These are phyloP conservation scores for Andrena minutula DNA, from an alignment of 2,888 invertebrate species.

Conservation along the genomic window DNA sequence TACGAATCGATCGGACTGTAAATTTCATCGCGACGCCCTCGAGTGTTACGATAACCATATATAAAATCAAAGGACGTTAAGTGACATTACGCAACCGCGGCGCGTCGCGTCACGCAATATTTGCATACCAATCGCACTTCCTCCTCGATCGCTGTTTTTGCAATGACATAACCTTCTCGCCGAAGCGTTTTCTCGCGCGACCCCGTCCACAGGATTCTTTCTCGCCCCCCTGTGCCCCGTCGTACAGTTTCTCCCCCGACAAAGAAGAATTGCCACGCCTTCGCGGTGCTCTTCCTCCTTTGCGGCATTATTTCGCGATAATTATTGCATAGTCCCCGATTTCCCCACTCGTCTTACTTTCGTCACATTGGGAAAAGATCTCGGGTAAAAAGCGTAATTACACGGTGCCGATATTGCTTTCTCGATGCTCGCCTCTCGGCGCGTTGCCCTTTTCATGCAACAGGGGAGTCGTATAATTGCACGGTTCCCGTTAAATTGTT, in stretches of 20 bases:
- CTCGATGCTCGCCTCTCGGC: slow-evolving; percentile 3
- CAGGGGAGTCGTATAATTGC: slow-evolving; percentile 25
- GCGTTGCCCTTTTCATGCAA: slow-evolving; percentile 17
- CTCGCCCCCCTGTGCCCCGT: neutral
- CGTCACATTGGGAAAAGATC: slow-evolving; percentile 26
- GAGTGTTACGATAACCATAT: slow-evolving; percentile 48
- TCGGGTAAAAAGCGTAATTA: slow-evolving; percentile 44
- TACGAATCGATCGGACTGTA: slow-evolving; percentile 15
- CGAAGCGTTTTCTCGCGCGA: slow-evolving; percentile 5
- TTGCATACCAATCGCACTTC: slow-evolving; percentile 57
- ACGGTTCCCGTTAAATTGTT: slow-evolving; percentile 38
- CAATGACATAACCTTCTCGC: slow-evolving; percentile 45
- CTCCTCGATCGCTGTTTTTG: slow-evolving; percentile 37
- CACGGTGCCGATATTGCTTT: slow-evolving; percentile 42
- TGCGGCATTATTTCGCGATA: slow-evolving; percentile 32
- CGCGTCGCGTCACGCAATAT: slow-evolving; percentile 42
- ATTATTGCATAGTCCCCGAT: slow-evolving; percentile 40
- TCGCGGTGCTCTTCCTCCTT: slow-evolving; percentile 27
- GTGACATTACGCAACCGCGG: slow-evolving; percentile 31
- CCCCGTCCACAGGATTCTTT: slow-evolving; percentile 11
- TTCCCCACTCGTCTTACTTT: slow-evolving; percentile 45
- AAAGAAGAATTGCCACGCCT: neutral
- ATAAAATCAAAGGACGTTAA: slow-evolving; percentile 27
- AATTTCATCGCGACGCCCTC: slow-evolving; percentile 23
- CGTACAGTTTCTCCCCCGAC: neutral